Base-by-base conservation (phyloP, 2,113 vertebrate genomes). In the Myanophis thanlyinensis region DNA sequence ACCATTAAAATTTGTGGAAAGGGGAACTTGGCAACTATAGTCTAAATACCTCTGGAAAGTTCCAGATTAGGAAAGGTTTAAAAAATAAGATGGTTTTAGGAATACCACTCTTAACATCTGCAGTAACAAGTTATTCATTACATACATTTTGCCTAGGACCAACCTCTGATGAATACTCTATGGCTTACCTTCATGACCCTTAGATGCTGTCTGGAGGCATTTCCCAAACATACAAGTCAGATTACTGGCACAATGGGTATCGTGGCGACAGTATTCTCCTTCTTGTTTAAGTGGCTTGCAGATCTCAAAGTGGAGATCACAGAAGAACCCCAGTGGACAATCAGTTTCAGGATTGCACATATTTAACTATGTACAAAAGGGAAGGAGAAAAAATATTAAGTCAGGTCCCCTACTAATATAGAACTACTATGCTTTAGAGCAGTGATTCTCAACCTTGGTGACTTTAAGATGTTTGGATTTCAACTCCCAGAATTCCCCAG, bases 141-240 rank as follows among this genome's bases (percentile, higher is more conserved):
- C 2, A 40, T 8, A 80, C 67, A 22, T 80, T 22, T 80, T 22
- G 59, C 30, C 35, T 9, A 80, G 18, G 13, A 20, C 67, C n/a
- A 20, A 8, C 5, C 67, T 40, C 35, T 80, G n/a, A 40, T 80
- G 67, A 80, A 40, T 8, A 80, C 7, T 22, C 13, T n/a, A 5
- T 48, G 0, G 30, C 95, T 95, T 97, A 98, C 98, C 98, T 94
- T 98, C 98, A 48, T 98, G 98, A 46, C 98, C 98, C 0, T 96
- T 73, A 1, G 98, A 96, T 73, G 95, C 95, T 85, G 97, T 98
- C 94, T 96, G 97, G 51, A 98, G 98, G 95, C 98, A 99, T 91
- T 98, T 98, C 3, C 98, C 98, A 49, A 98, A 99, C 97, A 98
- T 98, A 96, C 98, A 99, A 96, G 97, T 97, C 49, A 99, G 98